Conservation (phyloP, 2,113 vertebrate genomes). For the Colistium nudipinnis region DNA sequence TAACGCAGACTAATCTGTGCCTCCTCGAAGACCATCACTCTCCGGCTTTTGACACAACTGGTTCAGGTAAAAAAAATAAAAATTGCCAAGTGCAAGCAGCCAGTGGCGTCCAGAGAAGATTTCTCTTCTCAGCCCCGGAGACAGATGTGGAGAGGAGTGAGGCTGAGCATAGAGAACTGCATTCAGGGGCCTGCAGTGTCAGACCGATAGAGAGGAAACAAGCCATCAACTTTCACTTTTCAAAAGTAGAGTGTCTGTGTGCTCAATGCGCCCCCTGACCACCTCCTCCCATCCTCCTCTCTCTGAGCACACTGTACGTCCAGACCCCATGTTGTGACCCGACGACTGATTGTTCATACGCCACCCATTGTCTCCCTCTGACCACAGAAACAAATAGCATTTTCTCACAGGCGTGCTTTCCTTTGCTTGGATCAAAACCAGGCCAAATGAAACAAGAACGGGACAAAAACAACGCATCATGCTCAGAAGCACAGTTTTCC, state of each 20-base stretch:
- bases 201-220: conserved; percentile 84
- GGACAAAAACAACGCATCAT: conserved; percentile 34
- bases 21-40: conserved; percentile 73
- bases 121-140: conserved; percentile 81
- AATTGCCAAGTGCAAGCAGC: conserved; percentile 58
- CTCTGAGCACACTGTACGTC: conserved; percentile 47
- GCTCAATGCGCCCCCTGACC: conserved; percentile 16
- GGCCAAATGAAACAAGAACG: conserved; percentile 52
- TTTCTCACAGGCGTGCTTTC: conserved; percentile 35
- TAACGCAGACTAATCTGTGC: conserved; percentile 76
- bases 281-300: conserved; percentile 34
- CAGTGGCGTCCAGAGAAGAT: conserved; percentile 76
- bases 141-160: conserved; percentile 80
- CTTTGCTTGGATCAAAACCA: conserved; percentile 49
- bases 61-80: conserved; percentile 67
- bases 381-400: conserved; percentile 53
- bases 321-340: conserved; percentile 79
- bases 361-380: conserved; percentile 43
- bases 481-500: conserved; percentile 17
- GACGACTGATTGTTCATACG: conserved; percentile 44
- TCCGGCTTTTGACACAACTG: conserved; percentile 84
- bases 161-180: conserved; percentile 82
- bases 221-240: conserved; percentile 84
- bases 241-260: conserved; percentile 52
- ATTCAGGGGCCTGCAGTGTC: conserved; percentile 84